phyloP scores from a whole-genome alignment of 2,797 vertebrate genomes.

The Hyperoplus immaculatus region DNA sequence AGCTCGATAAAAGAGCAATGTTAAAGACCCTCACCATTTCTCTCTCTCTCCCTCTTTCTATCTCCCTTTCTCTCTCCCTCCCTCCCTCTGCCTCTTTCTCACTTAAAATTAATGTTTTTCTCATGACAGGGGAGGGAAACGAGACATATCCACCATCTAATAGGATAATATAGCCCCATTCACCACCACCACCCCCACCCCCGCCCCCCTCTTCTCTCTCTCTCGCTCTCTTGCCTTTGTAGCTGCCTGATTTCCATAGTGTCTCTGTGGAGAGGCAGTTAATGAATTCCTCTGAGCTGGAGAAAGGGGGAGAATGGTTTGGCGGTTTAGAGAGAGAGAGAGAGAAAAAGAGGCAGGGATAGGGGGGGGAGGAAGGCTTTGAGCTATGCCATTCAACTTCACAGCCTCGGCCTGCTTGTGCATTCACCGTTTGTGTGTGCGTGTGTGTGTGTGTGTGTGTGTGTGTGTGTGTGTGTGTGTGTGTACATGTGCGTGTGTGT shows the following conservation, averaged over 20 bases:
- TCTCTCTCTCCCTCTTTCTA: constrained; percentile 47
- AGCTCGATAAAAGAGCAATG: constrained; percentile 96
- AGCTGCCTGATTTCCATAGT: constrained; percentile 97
- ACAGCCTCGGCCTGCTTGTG: constrained; percentile 95
- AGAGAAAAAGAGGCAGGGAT: constrained; percentile 70
- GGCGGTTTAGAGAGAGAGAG: constrained; percentile 85
- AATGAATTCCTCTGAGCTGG: constrained; percentile 98
- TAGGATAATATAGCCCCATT: constrained; percentile 87
- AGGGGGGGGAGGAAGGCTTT: constrained; percentile 89
- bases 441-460: constrained; percentile 52
- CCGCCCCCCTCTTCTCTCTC: constrained; percentile 65
- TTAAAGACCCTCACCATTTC: constrained; percentile 81
- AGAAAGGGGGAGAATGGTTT: constrained; percentile 92
- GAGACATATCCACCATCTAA: constrained; percentile 87
- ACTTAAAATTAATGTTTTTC: constrained; percentile 87
- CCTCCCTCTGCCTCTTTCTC: constrained; percentile 74
- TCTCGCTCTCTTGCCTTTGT: constrained; percentile 89
- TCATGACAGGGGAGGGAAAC: constrained; percentile 85
- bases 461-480: constrained; percentile 31
- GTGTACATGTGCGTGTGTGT: constrained; percentile 62
- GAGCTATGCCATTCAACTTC: constrained; percentile 99
- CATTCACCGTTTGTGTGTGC: constrained; percentile 86
- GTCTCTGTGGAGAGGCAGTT: constrained; percentile 97
- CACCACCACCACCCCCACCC: constrained; percentile 67
- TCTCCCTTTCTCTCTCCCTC: constrained; percentile 24